Evolutionary conservation across 1,140 invertebrate species (phyloP).

Genomic region (Diuraphis noxia): DNA sequence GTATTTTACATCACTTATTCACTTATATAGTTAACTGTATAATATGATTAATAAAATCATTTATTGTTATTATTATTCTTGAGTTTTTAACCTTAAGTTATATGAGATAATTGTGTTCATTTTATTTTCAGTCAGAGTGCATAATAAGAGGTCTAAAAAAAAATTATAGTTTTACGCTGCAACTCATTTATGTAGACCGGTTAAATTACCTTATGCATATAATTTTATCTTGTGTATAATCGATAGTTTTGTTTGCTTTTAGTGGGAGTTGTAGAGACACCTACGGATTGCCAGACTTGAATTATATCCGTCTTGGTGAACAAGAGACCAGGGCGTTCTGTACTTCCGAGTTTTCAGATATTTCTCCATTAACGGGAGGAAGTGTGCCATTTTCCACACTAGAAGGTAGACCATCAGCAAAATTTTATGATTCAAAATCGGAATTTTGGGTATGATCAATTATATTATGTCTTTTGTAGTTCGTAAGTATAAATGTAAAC

Average conservation of each 20-base stretch:
- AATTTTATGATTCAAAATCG: constrained; percentile 84
- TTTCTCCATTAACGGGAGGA: constrained; percentile 92
- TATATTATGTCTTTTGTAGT: not conserved
- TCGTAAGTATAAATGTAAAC: too few relatives aligned
- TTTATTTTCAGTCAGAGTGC: not conserved
- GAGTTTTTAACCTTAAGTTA: not conserved
- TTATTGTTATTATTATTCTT: not conserved
- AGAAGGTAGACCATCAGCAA: constrained; percentile 90
- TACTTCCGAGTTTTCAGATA: constrained; percentile 95
- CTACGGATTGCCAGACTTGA: constrained; percentile 79
- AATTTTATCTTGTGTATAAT: not conserved
- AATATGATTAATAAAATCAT: too few relatives aligned
- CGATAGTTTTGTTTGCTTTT: constrained; percentile 57
- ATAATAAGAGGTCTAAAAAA: not conserved
- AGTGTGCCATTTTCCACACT: constrained; percentile 95
- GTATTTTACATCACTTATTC: not conserved
- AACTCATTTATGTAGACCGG: not conserved
- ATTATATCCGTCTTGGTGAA: constrained; percentile 70
- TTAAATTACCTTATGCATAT: not conserved
- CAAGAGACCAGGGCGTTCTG: constrained; percentile 89
- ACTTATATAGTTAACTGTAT: not conserved
- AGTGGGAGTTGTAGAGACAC: constrained; percentile 88
- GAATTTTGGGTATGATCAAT: constrained; percentile 76
- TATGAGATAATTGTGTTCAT: not conserved
- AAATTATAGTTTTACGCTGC: not conserved